Conservation (phyloP, 2,113 vertebrate genomes). For the Notarius quadriscutis region DNA sequence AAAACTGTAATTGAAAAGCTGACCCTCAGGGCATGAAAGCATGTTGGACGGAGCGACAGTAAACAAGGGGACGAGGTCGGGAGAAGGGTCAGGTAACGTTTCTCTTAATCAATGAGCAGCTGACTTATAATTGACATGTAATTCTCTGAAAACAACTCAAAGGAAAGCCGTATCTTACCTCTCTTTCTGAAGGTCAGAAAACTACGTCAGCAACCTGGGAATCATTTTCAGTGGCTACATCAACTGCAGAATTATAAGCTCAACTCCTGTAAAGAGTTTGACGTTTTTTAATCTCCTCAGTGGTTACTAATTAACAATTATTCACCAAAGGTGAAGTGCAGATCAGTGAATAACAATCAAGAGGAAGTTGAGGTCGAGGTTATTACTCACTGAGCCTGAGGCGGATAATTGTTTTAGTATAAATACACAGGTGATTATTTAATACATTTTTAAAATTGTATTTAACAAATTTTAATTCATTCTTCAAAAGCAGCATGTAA, state of each 20-base stretch:
- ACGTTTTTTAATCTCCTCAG: not conserved
- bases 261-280: not conserved
- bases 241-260: not conserved
- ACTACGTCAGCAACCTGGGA: not conserved
- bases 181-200: not conserved
- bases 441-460: too few species aligned
- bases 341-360: too few species aligned
- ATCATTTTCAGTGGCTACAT: not conserved
- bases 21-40: not conserved
- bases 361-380: too few species aligned
- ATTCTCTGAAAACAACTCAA: not conserved
- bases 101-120: not conserved
- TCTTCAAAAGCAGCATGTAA: too few species aligned
- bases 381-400: too few species aligned
- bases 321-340: too few species aligned
- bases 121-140: not conserved
- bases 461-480: too few species aligned
- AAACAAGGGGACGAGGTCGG: not conserved
- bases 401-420: too few species aligned
- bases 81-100: not conserved
- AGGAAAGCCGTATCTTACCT: not conserved
- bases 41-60: not conserved
- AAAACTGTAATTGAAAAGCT: slow-evolving; percentile 15
- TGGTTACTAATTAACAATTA: not conserved
- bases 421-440: too few species aligned